A percentile compares a stretch with the other conserved stretches of the same genome.
Conservation (phyloP, 2,888 invertebrate genomes). For the Phortica magna region DNA sequence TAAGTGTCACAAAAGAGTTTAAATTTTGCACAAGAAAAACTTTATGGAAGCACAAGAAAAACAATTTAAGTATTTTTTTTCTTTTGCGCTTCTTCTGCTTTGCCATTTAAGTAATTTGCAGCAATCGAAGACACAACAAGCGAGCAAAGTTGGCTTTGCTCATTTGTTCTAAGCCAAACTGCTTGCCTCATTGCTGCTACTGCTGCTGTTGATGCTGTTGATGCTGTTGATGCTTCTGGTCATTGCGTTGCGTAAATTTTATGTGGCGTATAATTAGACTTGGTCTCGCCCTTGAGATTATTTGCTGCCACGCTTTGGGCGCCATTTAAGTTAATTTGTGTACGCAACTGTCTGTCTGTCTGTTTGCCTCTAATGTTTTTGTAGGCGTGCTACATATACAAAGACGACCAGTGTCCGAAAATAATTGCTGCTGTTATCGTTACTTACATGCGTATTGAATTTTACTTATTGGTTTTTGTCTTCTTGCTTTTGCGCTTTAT, state of each 20-base stretch:
- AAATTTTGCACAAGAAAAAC: no score
- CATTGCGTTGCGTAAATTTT: slow-evolving; percentile 57
- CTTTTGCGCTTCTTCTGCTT: no score
- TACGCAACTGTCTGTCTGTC: slow-evolving; percentile 50
- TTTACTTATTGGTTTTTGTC: neutral
- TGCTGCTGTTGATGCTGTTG: no score
- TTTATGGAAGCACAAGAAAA: no score
- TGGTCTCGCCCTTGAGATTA: slow-evolving; percentile 66
- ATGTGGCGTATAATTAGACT: slow-evolving; percentile 72
- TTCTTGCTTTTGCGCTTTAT: neutral
- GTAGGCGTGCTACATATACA: slow-evolving; percentile 27
- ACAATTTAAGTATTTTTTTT: no score
- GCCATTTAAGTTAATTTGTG: slow-evolving; percentile 64
- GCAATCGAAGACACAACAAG: no score
- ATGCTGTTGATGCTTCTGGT: no score
- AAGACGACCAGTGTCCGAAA: slow-evolving; percentile 38
- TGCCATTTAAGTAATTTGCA: no score
- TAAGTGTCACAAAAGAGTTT: no score
- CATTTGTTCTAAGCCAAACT: no score
- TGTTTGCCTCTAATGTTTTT: slow-evolving; percentile 51
- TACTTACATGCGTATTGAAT: slow-evolving; percentile 54
- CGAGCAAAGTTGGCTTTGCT: no score
- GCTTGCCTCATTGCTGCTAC: no score
- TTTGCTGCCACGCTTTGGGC: slow-evolving; percentile 18
- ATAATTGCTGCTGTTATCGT: slow-evolving; percentile 73